These are phyloP conservation scores for Oncopeltus fasciatus DNA, from an alignment of 1,140 invertebrate species.

Conservation along the genomic window DNA sequence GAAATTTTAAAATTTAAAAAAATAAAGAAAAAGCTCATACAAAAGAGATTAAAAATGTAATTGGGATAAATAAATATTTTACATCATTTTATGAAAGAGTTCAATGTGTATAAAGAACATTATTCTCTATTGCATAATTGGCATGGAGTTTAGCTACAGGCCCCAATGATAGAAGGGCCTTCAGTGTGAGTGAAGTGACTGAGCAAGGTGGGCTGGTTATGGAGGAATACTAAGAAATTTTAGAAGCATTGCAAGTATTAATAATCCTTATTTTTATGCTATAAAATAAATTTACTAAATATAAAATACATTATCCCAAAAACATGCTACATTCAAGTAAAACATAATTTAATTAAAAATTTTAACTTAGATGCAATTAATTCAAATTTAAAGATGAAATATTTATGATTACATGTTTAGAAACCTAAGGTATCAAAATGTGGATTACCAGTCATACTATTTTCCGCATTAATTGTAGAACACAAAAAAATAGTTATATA, in stretches of 20 bases:
- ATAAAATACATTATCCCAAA: background rate
- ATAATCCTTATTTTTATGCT: background rate
- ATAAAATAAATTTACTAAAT: background rate
- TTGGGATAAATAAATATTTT: too few species aligned
- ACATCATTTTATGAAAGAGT: background rate
- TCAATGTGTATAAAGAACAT: background rate
- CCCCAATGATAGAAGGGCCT: background rate
- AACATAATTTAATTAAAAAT: background rate
- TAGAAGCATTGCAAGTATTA: background rate
- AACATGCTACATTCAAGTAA: background rate
- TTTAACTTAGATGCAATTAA: too few species aligned
- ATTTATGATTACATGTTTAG: too few species aligned
- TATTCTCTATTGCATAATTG: background rate
- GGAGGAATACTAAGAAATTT: background rate
- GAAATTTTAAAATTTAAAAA: too few species aligned
- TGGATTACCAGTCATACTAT: too few species aligned
- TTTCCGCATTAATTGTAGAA: too few species aligned
- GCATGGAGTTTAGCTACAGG: background rate
- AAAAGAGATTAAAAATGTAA: too few species aligned
- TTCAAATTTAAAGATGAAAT: too few species aligned
- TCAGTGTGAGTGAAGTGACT: background rate
- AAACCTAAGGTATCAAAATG: too few species aligned
- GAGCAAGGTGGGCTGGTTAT: background rate
- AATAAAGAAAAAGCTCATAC: too few species aligned
- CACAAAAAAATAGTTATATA: too few species aligned